Evolutionary conservation across 2,888 invertebrate genomes (phyloP), one percentile per base, ranked within the genome.

Genomic region (Perithous albicinctus): DNA sequence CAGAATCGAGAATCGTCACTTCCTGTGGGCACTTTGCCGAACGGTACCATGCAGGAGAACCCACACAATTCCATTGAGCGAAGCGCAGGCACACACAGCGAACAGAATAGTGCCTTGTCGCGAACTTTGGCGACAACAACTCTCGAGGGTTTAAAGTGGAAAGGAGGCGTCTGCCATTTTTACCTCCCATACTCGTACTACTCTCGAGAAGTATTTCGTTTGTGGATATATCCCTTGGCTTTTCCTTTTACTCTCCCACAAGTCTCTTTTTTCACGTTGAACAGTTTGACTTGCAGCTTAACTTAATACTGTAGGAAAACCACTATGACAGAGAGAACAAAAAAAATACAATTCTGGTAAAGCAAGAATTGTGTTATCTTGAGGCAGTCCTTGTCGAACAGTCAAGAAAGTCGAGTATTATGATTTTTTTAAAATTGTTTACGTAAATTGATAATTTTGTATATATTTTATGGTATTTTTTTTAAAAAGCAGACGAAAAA

Each of bases 1-100:
- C 67, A 59, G 67, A 76, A 76, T 76, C 76, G 76, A 32, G 67
- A 76, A 76, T 76, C 67, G 76, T 76, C 76, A 48, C 76, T 76
- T 76, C 59, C 35, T 48, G 67, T 18, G 32, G 67, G 56, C 76
- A 76, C 67, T 67, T 67, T 59, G 41, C 66, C 59, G 32, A 67
- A 70, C n/a, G 56, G 23, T 20, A 43, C n/a, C 15, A 15, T 43
- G 15, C 12, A 43, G 15, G n/a, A 15, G 56, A 12, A 26, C 29
- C 12, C 56, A 29, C 56, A 35, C 54, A 54, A 35, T 15, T n/a
- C 15, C 35, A 18, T 32, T 26, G 54, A 56, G 29, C 29, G 56
- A 6, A 41, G n/a, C 15, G 26, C 41, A 29, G 10, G 38, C 10
- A 63, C 69, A 41, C 41, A 38, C 38, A 46, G 35, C 12, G 35